phyloP scores from a whole-genome alignment of 2,797 vertebrate species.

The Chrosomus eos region DNA sequence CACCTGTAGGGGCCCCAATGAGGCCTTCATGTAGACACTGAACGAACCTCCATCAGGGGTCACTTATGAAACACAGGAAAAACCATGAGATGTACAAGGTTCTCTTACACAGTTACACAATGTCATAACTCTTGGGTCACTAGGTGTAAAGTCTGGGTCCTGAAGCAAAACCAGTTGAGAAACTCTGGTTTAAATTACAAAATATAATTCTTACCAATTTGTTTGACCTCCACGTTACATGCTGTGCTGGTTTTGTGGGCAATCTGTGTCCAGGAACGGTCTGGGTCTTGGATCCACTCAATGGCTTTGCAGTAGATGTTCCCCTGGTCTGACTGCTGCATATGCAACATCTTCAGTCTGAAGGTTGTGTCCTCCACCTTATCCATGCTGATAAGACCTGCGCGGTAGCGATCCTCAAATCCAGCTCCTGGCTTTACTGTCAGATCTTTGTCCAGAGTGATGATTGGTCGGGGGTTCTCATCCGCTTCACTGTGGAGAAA shows the following conservation, averaged over 20 bases:
- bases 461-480: slow-evolving; percentile 51
- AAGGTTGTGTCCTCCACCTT: slow-evolving; percentile 74
- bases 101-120: neutral
- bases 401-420: slow-evolving; percentile 70
- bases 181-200: slow-evolving; percentile 39
- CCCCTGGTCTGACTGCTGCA: slow-evolving; percentile 75
- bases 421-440: slow-evolving; percentile 70
- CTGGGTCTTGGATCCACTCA: slow-evolving; percentile 82
- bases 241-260: slow-evolving; percentile 68
- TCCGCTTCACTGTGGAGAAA: slow-evolving; percentile 68
- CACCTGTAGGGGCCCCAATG: slow-evolving; percentile 64
- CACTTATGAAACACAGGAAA: slow-evolving; percentile 55
- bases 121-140: neutral
- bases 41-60: slow-evolving; percentile 65
- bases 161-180: neutral
- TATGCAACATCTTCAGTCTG: slow-evolving; percentile 68
- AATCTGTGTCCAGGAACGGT: slow-evolving; percentile 79
- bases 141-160: no score
- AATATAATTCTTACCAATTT: slow-evolving; percentile 74
- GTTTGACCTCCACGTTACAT: slow-evolving; percentile 65
- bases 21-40: slow-evolving; percentile 63
- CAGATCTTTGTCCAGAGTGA: slow-evolving; percentile 76
- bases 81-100: neutral
- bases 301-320: slow-evolving; percentile 72
- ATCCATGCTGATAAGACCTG: slow-evolving; percentile 72